A percentile compares a stretch with the other conserved stretches of the same genome.
Evolutionary conservation across 2,113 vertebrate genomes (phyloP).

Genomic region (Pluvianellus socialis): DNA sequence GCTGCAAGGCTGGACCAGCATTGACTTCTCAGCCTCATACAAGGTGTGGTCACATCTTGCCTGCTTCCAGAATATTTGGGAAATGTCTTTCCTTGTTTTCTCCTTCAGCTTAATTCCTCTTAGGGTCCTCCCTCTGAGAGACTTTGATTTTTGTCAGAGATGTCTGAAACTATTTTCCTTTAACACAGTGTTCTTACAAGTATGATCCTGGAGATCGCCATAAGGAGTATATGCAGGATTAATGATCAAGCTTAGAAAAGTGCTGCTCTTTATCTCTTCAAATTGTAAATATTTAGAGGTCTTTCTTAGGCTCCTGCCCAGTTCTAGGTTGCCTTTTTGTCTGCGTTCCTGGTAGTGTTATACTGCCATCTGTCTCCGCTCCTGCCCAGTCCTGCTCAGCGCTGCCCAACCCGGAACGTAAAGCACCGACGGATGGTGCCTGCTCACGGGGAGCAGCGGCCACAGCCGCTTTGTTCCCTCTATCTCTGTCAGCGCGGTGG

Average conservation of each 20-base stretch:
- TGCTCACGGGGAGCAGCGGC: neutral
- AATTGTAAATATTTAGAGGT: neutral
- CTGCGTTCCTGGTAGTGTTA: neutral
- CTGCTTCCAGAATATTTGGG: neutral
- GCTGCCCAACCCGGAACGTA: accelerated
- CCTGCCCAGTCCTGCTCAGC: neutral
- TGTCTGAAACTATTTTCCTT: neutral
- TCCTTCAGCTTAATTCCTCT: neutral
- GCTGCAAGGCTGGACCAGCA: neutral
- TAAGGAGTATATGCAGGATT: too few species aligned
- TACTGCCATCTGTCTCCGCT: neutral
- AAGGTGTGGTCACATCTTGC: neutral
- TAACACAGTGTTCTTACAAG: too few species aligned
- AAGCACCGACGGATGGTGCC: neutral
- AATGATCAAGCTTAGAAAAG: neutral
- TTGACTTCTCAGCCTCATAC: neutral
- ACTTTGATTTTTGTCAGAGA: neutral
- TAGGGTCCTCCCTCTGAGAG: neutral
- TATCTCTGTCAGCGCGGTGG: neutral
- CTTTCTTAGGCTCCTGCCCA: neutral
- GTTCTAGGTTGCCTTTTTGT: neutral
- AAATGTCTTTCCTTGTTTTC: neutral
- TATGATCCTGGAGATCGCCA: neutral
- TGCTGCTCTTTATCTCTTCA: neutral
- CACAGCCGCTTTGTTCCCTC: neutral